Evolutionary conservation across 2,113 vertebrate species (phyloP).

Genomic region (Rattus rattus): DNA sequence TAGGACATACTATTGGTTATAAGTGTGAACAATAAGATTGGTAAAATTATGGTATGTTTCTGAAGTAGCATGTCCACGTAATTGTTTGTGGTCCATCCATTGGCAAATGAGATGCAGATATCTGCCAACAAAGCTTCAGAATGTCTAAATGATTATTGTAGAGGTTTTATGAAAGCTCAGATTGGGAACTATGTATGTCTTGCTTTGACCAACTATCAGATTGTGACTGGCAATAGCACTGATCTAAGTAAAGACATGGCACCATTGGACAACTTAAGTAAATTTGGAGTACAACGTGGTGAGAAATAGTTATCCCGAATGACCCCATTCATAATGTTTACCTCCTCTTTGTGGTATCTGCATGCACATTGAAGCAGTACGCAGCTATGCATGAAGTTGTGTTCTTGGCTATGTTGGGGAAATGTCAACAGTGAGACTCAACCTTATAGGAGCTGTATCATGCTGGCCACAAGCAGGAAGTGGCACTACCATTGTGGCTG

Average conservation of each 20-base stretch:
- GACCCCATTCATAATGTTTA: background rate
- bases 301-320: background rate
- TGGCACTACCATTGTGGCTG: too few species aligned
- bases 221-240: slow-evolving; percentile 77
- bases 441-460: too few species aligned
- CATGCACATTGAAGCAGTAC: background rate
- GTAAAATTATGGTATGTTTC: slow-evolving; percentile 87
- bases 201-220: slow-evolving; percentile 58
- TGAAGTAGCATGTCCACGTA: slow-evolving; percentile 90
- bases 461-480: too few species aligned
- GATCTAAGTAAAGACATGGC: slow-evolving; percentile 64
- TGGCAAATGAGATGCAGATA: slow-evolving; percentile 93
- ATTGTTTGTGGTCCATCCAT: slow-evolving; percentile 91
- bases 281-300: background rate
- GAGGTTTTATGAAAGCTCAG: slow-evolving; percentile 82
- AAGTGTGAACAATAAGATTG: slow-evolving; percentile 91
- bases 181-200: slow-evolving; percentile 87
- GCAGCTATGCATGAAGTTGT: background rate
- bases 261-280: slow-evolving; percentile 63
- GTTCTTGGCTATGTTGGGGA: background rate
- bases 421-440: too few species aligned
- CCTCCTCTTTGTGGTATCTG: background rate
- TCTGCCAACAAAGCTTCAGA: slow-evolving; percentile 90
- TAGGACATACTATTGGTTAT: slow-evolving; percentile 88
- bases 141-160: slow-evolving; percentile 83